Evolutionary conservation across 2,888 invertebrate species (phyloP).

Genomic region (Morpho helenor): DNA sequence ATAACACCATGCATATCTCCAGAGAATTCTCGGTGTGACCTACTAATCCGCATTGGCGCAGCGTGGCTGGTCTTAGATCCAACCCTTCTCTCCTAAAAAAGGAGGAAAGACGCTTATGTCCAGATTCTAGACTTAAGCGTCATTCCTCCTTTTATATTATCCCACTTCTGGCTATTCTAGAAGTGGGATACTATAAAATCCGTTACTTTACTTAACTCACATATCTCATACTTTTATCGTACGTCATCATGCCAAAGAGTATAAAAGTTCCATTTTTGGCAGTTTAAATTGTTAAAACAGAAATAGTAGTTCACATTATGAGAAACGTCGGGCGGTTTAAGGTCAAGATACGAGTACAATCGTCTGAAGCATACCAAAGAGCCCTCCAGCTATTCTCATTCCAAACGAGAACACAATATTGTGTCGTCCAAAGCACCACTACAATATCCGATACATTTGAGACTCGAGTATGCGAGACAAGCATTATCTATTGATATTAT

Average conservation of each 20-base stretch:
- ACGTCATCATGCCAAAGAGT: background rate
- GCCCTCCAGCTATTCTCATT: slow-evolving; percentile 18
- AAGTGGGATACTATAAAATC: too few species aligned
- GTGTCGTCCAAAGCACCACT: slow-evolving; percentile 8
- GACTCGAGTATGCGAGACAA: slow-evolving; percentile 2
- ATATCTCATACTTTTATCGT: too few species aligned
- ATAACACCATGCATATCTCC: too few species aligned
- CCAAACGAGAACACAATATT: slow-evolving; percentile 18
- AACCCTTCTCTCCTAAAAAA: too few species aligned
- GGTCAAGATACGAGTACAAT: slow-evolving; percentile 17
- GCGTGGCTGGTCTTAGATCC: too few species aligned
- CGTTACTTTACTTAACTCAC: too few species aligned
- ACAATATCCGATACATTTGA: slow-evolving; percentile 16
- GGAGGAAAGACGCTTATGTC: too few species aligned
- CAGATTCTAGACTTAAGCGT: too few species aligned
- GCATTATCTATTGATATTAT: slow-evolving; percentile 2
- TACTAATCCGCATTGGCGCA: too few species aligned
- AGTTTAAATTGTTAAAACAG: background rate
- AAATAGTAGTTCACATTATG: slow-evolving; percentile 10
- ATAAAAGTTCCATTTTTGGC: background rate
- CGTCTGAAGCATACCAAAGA: slow-evolving; percentile 7
- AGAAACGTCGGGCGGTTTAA: slow-evolving; percentile 14
- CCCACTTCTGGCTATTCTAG: too few species aligned
- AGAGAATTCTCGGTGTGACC: too few species aligned
- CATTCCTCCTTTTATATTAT: too few species aligned